Evolutionary conservation across 2,888 invertebrate genomes (phyloP).

Genomic region (Cosmia pyralina): DNA sequence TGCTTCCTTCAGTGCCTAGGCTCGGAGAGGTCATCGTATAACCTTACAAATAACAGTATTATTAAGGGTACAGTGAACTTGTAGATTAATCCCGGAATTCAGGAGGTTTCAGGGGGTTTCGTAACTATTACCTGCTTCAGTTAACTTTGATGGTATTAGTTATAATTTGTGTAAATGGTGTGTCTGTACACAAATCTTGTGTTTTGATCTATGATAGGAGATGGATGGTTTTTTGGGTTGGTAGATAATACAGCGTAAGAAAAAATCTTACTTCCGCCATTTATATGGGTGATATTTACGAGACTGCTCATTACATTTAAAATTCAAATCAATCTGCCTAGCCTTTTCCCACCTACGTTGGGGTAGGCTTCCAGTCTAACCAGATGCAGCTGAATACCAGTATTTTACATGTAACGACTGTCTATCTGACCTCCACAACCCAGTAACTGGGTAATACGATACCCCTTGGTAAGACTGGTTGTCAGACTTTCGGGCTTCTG

Average conservation of each 20-base stretch:
- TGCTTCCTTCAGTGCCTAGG: constrained; percentile 49
- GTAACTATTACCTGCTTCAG: constrained; percentile 72
- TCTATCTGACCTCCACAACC: no score
- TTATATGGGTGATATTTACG: neutral
- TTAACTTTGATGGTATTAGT: constrained; percentile 65
- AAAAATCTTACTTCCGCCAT: neutral
- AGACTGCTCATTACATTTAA: no score
- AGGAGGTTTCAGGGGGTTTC: constrained; percentile 59
- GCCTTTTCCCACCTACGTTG: neutral
- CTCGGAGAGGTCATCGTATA: constrained; percentile 53
- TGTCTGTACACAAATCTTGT: constrained; percentile 1
- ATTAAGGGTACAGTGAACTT: constrained; percentile 75
- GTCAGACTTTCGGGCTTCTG: no score
- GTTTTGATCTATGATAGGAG: constrained; percentile 3
- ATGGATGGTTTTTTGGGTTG: neutral
- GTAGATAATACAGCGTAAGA: neutral
- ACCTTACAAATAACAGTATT: constrained; percentile 73
- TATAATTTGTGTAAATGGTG: constrained; percentile 42
- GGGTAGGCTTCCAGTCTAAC: neutral
- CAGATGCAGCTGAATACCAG: neutral
- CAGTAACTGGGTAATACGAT: no score
- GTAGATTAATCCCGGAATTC: constrained; percentile 69
- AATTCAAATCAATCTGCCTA: no score
- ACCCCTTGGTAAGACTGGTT: no score
- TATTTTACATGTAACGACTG: no score